Evolutionary conservation across 2,888 invertebrate genomes (phyloP), one percentile per base, ranked within the genome.

Genomic region (Mimas tiliae): DNA sequence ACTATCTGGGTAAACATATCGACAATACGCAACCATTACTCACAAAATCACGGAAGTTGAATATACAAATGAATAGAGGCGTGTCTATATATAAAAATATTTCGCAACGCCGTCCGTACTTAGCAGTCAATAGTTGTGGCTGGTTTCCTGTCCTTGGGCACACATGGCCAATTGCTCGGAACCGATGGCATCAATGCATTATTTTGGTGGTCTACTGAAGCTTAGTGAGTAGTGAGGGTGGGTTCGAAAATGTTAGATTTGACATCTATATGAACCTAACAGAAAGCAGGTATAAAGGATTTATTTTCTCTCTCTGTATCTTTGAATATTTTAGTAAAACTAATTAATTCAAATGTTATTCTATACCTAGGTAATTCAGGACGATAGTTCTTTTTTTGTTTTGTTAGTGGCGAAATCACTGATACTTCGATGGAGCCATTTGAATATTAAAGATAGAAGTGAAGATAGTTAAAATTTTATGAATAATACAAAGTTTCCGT

Each of bases 61-160:
- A 55, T 55, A 58, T 38, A 42, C 38, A 55, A 50, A 50, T 50
- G 19, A 19, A 19, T 50, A 50, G 3, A 38, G 11, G 9, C 19
- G 19, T 16, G 34, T 16, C 34, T 14, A 33, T 53, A 34, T 58
- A 58, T 58, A 42, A 42, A 55, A 42, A 58, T 42, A 58, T 58
- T 58, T 58, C 58, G 58, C 58, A 58, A 58, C 19, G 16, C 19
- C 16, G 55, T 63, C 64, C 67, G 45, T 67, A 67, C 68, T 73
- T 73, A 70, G 65, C 67, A 72, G 66, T 70, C 73, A 64, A 63
- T 48, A 1, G 65, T 69, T 68, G 69, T 70, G 70, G 62, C 47
- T 55, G 58, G 65, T 65, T 67, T 73, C 73, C 73, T 70, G 70
- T 67, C 72, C 71, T 72, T 72, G 69, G 68, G 16, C 63, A 68